These are phyloP conservation scores for Mallateleia sp. DNA, from an alignment of 2,888 invertebrate genomes.

Conservation along the genomic window DNA sequence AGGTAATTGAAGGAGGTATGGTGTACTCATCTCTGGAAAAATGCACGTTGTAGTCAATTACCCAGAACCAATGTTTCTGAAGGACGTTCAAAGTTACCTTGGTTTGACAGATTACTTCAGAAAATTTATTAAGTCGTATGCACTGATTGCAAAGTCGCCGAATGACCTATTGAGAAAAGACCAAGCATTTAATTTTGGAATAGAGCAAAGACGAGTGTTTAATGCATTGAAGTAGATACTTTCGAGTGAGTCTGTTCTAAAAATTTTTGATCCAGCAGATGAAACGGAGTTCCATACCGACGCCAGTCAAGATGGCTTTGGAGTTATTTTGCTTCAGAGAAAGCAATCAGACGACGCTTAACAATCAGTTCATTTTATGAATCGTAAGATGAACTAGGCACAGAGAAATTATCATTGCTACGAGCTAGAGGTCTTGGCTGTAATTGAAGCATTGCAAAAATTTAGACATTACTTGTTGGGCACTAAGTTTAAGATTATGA, in stretches of 20 bases:
- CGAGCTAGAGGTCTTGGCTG: too few species aligned
- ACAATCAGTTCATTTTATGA: too few species aligned
- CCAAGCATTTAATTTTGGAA: conserved; percentile 11
- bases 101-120: neutral
- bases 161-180: conserved; percentile 9
- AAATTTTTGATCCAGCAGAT: neutral
- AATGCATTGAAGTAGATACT: neutral
- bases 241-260: neutral
- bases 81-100: conserved; percentile 4
- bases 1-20: conserved; percentile 27
- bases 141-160: too few species aligned
- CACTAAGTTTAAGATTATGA: conserved; percentile 74
- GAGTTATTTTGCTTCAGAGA: neutral
- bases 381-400: too few species aligned
- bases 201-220: conserved; percentile 4
- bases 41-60: conserved; percentile 51
- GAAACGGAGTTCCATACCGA: neutral
- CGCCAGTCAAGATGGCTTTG: conserved; percentile 4
- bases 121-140: neutral
- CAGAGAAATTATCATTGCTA: too few species aligned
- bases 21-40: conserved; percentile 52
- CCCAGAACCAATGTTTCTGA: conserved; percentile 32
- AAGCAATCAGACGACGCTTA: too few species aligned
- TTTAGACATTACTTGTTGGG: conserved; percentile 72
- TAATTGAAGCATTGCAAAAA: conserved; percentile 71